Evolutionary conservation across 1,140 invertebrate species (phyloP).

Genomic region (Aphelenchoides avenae): DNA sequence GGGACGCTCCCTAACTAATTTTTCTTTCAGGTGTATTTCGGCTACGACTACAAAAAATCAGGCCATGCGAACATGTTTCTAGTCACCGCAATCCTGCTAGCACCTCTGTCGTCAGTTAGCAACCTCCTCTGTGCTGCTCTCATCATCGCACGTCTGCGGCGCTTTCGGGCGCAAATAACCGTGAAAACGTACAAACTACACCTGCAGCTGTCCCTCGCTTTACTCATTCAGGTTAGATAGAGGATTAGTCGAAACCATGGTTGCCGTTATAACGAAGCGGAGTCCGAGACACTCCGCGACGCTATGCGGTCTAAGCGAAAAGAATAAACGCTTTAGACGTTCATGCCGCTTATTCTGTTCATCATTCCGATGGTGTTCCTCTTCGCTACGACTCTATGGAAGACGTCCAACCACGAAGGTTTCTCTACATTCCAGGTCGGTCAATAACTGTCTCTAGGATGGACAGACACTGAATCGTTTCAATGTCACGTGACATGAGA

Average conservation of each 20-base stretch:
- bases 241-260: too few relatives aligned
- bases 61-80: slow-evolving; percentile 18
- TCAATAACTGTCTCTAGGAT: too few relatives aligned
- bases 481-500: too few relatives aligned
- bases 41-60: slow-evolving; percentile 22
- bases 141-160: slow-evolving; percentile 5
- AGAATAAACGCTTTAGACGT: too few relatives aligned
- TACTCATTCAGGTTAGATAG: slow-evolving; percentile 6
- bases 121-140: slow-evolving; percentile 19
- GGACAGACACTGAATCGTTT: too few relatives aligned
- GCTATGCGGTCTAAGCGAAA: too few relatives aligned
- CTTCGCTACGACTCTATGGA: slow-evolving; percentile 5
- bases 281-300: too few relatives aligned
- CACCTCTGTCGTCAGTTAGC: slow-evolving; percentile 7
- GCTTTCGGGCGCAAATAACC: slow-evolving; percentile 15
- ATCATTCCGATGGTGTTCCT: slow-evolving; percentile 9
- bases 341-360: slow-evolving; percentile 11
- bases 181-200: slow-evolving; percentile 10
- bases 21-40: slow-evolving; percentile 13
- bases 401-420: too few relatives aligned
- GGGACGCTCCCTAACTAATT: too few relatives aligned
- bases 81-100: slow-evolving; percentile 6
- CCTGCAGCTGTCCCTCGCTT: slow-evolving; percentile 12
- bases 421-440: too few relatives aligned
- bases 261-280: too few relatives aligned